Percentiles rank a stretch among this genome's conserved stretches.
Conservation (phyloP, 2,797 vertebrate genomes). For the Phrynocephalus vlangalii region DNA sequence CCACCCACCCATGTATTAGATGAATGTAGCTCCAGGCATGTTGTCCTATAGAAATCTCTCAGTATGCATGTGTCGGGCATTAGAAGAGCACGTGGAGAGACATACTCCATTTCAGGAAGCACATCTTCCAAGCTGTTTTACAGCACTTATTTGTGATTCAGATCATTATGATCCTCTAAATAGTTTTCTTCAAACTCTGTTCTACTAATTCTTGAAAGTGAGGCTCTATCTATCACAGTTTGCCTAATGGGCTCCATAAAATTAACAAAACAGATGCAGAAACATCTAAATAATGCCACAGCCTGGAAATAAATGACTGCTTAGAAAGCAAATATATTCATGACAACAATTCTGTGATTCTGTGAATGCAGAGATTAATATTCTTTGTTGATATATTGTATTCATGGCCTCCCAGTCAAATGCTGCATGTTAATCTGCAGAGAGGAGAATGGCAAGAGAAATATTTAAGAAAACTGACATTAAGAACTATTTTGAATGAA, state of each 20-base stretch:
- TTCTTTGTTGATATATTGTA: constrained; percentile 16
- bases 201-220: neutral
- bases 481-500: neutral
- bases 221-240: neutral
- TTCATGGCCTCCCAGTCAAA: constrained; percentile 13
- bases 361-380: neutral
- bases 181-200: constrained; percentile 7
- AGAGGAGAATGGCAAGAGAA: neutral
- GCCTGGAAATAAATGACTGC: constrained; percentile 37
- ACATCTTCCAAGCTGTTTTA: neutral
- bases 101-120: neutral
- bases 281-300: constrained; percentile 47
- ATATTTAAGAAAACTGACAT: neutral
- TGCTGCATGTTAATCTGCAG: neutral
- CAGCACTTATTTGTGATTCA: neutral
- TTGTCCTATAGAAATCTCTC: neutral
- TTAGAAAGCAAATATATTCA: constrained; percentile 41
- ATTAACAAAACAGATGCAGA: constrained; percentile 33
- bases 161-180: neutral
- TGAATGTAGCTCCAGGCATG: neutral
- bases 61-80: neutral
- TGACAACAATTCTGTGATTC: neutral
- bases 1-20: neutral
- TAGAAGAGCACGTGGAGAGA: neutral
- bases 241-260: constrained; percentile 25